Base-by-base conservation (phyloP, 2,113 vertebrate species). In the Centropristis striata region DNA sequence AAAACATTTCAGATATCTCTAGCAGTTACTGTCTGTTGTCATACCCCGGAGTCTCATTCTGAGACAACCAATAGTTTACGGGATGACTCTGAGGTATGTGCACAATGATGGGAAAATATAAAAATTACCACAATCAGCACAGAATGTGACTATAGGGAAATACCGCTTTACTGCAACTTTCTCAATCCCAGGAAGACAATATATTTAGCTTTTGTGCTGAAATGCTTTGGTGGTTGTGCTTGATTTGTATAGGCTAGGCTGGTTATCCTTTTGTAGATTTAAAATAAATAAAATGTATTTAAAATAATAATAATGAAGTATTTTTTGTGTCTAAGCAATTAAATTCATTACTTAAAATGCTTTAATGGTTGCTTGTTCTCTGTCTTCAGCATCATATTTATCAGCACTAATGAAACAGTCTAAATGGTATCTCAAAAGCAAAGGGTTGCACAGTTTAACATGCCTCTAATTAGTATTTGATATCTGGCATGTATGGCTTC, bases 1-100 rank as follows among this genome's bases (percentile, higher is more conserved):
- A 84, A 88, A 92, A 87, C 63, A 87, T 83, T 78, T 85, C 81
- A 73, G 28, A 86, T 89, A 92, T 76, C 86, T 87, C 28, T 55
- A 13, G 72, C 1, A 42, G 85, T 86, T 75, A 64, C 8, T 61
- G 70, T 39, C 13, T 75, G 76, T 74, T 92, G 83, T 88, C 88
- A 80, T 88, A 83, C 73, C 59, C 78, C 65, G 44, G 36, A 71
- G 67, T 73, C 72, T 83, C 74, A 85, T 83, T 86, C 58, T 86
- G 61, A 70, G 44, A 57, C 16, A 1, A 65, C 57, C 53, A 81
- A 78, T 83, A 0, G 55, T 88, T 86, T 71, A 80, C 32, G 2
- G 53, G 63, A 91, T 90, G 84, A 90, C 71, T 89, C 55, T n/a
- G 61, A 75, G 8, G 23, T 65, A 28, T 75, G 57, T 32, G 42